phyloP scores from a whole-genome alignment of 2,113 vertebrate genomes.

The Cyprinodon variegatus region DNA sequence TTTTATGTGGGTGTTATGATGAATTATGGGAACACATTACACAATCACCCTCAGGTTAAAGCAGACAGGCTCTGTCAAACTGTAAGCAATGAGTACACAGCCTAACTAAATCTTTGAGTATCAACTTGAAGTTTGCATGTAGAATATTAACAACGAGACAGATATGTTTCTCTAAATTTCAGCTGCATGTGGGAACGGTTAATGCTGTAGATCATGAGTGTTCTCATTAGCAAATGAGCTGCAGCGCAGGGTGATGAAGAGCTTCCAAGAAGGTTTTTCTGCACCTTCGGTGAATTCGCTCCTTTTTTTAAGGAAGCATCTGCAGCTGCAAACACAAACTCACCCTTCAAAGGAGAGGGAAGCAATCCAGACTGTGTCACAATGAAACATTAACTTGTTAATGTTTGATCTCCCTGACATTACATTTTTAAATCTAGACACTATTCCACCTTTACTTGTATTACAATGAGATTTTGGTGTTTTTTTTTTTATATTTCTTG shows the following conservation, averaged over 20 bases:
- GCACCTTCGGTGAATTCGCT: conserved; percentile 45
- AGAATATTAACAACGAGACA: conserved; percentile 70
- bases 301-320: conserved; percentile 39
- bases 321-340: conserved; percentile 48
- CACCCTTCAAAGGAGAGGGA: conserved; percentile 33
- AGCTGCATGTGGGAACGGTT: conserved; percentile 76
- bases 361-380: conserved; percentile 20
- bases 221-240: conserved; percentile 54
- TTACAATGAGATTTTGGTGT: neutral
- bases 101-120: conserved; percentile 38
- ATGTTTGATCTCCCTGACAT: conserved; percentile 53
- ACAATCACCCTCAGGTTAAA: conserved; percentile 60
- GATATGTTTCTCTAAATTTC: conserved; percentile 66
- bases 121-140: conserved; percentile 44
- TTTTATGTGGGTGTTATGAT: conserved; percentile 57
- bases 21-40: conserved; percentile 61
- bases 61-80: conserved; percentile 60
- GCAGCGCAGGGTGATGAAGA: conserved; percentile 55
- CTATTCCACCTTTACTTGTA: neutral
- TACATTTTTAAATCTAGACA: conserved; percentile 37
- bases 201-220: conserved; percentile 56
- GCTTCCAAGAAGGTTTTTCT: conserved; percentile 53
- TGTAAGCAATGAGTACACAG: conserved; percentile 55
- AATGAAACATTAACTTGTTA: conserved; percentile 18
- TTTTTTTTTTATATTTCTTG: neutral